Evolutionary conservation across 2,888 invertebrate species (phyloP).

Genomic region (Pyrrhia umbra): DNA sequence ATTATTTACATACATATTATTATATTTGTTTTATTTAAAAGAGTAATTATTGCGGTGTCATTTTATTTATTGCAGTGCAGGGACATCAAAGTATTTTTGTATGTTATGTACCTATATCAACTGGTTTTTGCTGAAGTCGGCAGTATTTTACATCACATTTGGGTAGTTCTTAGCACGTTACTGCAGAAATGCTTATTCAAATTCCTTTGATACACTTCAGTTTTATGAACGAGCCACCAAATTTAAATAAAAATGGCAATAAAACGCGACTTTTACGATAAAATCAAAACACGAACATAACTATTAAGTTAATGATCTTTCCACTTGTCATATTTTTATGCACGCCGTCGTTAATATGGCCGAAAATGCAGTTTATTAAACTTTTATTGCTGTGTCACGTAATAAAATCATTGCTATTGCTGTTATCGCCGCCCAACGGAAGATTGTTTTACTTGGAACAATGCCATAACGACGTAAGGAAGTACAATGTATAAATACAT

Average conservation of each 20-base stretch:
- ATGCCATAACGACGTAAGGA: slow-evolving; percentile 88
- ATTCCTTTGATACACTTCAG: slow-evolving; percentile 25
- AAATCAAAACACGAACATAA: slow-evolving; percentile 44
- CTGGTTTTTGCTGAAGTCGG: background rate
- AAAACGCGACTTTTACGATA: slow-evolving; percentile 33
- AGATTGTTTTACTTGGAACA: slow-evolving; percentile 89
- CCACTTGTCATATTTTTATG: slow-evolving; percentile 44
- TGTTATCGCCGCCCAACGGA: slow-evolving; percentile 82
- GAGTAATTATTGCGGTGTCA: no score
- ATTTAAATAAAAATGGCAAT: slow-evolving; percentile 37
- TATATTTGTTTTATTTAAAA: no score
- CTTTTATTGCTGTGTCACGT: slow-evolving; percentile 81
- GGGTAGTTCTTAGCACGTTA: background rate
- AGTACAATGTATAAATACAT: slow-evolving; percentile 89
- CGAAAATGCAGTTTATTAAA: slow-evolving; percentile 74
- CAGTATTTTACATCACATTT: background rate
- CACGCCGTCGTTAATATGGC: slow-evolving; percentile 54
- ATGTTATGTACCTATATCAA: no score
- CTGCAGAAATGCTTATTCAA: slow-evolving; percentile 13
- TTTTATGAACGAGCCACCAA: slow-evolving; percentile 23
- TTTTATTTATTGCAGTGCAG: no score
- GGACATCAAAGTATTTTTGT: no score
- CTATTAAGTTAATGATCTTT: slow-evolving; percentile 51
- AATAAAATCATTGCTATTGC: slow-evolving; percentile 82
- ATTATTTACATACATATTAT: no score